Percentiles rank a stretch among this genome's conserved stretches.
These are phyloP conservation scores for Cheilosia scutellata DNA, from an alignment of 2,888 invertebrate species.

Conservation along the genomic window DNA sequence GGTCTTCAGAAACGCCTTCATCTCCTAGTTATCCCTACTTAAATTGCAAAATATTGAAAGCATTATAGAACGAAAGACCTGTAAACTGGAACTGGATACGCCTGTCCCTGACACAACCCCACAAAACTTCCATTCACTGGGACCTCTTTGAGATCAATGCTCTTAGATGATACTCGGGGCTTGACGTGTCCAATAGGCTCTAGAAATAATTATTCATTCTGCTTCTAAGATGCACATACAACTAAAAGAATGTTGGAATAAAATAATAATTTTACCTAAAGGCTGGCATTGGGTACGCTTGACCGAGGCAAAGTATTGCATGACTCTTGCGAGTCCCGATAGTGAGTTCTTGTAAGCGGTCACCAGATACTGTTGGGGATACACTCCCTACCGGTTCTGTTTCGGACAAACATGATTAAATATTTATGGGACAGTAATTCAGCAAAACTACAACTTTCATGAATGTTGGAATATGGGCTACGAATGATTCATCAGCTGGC, in stretches of 20 bases:
- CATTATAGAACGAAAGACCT: constrained; percentile 84
- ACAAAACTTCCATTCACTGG: constrained; percentile 76
- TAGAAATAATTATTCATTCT: constrained; percentile 68
- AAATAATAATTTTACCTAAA: constrained; percentile 87
- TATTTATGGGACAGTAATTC: neutral
- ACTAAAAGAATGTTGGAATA: constrained; percentile 43
- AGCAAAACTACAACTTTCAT: constrained; percentile 24
- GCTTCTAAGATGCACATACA: neutral
- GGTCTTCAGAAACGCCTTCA: too few relatives aligned
- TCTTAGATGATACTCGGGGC: constrained; percentile 81
- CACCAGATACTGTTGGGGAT: constrained; percentile 86
- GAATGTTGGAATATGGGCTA: constrained; percentile 35
- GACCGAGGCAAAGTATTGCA: constrained; percentile 89
- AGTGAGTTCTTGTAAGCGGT: constrained; percentile 85
- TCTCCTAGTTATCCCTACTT: neutral
- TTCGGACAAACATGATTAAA: constrained; percentile 49
- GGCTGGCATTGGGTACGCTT: constrained; percentile 90
- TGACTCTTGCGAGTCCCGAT: constrained; percentile 85
- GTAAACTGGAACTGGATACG: constrained; percentile 86
- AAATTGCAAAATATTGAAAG: neutral
- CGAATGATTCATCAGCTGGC: constrained; percentile 24
- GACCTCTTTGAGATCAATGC: constrained; percentile 82
- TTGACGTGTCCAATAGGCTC: constrained; percentile 83
- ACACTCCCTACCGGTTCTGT: constrained; percentile 89
- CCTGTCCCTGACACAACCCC: constrained; percentile 85